A percentile compares a stretch with the other conserved stretches of the same genome.
These are phyloP conservation scores for Rhaphigaster nebulosa DNA, from an alignment of 2,888 invertebrate species.

Conservation along the genomic window DNA sequence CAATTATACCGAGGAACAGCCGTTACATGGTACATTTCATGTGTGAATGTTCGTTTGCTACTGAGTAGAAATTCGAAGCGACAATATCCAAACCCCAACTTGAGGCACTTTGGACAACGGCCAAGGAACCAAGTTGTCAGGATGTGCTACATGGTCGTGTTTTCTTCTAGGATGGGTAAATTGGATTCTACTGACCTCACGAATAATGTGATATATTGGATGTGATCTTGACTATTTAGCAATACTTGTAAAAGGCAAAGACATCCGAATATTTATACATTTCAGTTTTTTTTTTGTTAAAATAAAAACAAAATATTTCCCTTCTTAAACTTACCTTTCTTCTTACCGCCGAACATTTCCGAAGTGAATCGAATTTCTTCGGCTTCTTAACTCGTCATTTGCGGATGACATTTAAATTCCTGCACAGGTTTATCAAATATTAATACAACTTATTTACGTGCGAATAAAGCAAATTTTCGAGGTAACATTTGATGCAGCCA, in stretches of 20 bases:
- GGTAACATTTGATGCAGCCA: background rate
- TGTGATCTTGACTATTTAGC: background rate
- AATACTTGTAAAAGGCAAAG: background rate
- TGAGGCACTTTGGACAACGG: background rate
- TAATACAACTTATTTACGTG: background rate
- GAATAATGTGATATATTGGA: background rate
- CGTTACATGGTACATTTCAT: no score
- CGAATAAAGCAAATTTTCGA: background rate
- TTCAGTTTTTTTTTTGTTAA: background rate
- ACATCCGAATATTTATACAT: background rate
- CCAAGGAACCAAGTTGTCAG: background rate
- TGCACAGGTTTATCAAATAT: slow-evolving; percentile 18
- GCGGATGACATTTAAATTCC: slow-evolving; percentile 48
- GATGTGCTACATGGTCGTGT: background rate
- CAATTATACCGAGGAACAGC: no score
- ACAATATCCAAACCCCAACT: background rate
- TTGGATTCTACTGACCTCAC: background rate
- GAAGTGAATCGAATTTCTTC: background rate
- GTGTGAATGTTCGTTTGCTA: background rate
- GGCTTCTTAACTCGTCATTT: slow-evolving; percentile 32
- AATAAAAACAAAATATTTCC: background rate
- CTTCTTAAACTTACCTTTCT: slow-evolving; percentile 49
- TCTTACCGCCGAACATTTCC: slow-evolving; percentile 52
- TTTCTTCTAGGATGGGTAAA: background rate
- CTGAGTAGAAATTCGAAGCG: background rate